Base-by-base conservation (phyloP, 2,888 invertebrate species). In the Deilephila porcellus region DNA sequence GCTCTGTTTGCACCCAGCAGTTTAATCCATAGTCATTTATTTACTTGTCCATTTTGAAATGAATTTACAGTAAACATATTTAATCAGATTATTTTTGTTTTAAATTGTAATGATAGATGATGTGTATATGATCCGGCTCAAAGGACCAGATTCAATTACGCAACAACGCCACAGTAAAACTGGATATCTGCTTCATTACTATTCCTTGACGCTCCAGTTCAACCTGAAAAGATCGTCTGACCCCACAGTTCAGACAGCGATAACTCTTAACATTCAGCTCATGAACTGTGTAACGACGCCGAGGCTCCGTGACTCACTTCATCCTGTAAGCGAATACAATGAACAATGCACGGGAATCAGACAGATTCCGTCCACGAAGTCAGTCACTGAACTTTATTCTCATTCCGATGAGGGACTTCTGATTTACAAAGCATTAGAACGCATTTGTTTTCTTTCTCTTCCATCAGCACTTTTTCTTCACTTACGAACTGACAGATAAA, bases 271-370 rank as follows among this genome's bases (percentile, higher is more conserved):
- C 45, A 67, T 67, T 67, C 64, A 67, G 25, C 19, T 45, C 64
- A 67, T 67, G 45, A 45, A 20, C 64, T 64, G 25, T 63, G 32
- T 20, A 45, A 67, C 45, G 20, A 7, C 17, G 34, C 3, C 63
- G 5, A 25, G 63, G 63, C n/a, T 25, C 11, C 45, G 45, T 67
- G 64, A 67, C 20, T 67, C 64, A 67, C 63, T 25, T 67, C 14
- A 63, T 63, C 64, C 64, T 67, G 64, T 45, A 45, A 19, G 32
- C 32, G 34, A 45, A 67, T 67, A 67, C 64, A 67, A 67, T 67
- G 64, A 45, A 67, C 64, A 67, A 67, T 45, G 25, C 45, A 25
- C 8, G 45, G 8, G 45, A 19, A 25, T 14, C 25, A 14, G 17
- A 67, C 5, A 4, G 45, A 67, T 67, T 67, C 64, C 20, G 63